Base-by-base conservation (phyloP, 64 coral and sea anemone genomes). In the Pocillopora verrucosa region DNA sequence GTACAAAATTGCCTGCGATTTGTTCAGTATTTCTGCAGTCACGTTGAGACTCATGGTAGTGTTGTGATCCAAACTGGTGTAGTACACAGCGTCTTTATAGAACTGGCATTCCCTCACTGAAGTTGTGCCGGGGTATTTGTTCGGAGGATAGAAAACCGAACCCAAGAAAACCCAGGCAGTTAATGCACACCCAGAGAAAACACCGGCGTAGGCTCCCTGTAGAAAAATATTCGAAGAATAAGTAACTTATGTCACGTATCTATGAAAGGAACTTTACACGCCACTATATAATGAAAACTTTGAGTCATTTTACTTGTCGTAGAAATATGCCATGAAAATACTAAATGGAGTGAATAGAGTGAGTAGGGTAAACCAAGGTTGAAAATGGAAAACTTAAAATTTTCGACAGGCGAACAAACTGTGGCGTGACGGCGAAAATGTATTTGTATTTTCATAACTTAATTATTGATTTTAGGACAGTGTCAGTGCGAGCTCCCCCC, bases 101-200 rank as follows among this genome's bases (percentile, higher is more conserved):
- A 81, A 67, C 19, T 79, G 51, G 36, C 94, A 95, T 11, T 88
- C 90, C 30, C 84, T 62, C 16, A 76, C 61, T 20, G 94, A 95
- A 10, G 61, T 59, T 24, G 59, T 79, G 22, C 94, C 94, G 3
- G 94, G 94, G 67, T 95, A 92, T 61, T 92, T 95, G 69, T 95
- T 95, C 11, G 94, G 94, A 5, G 89, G 86, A 35, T 89, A 78
- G 17, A 95, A 82, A 13, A 84, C 80, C 11, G 94, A 92, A 3
- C 94, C 94, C 70, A 95, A 14, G 69, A 95, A 95, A 4, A 95
- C 94, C 94, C 94, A 95, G 35, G 59, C 36, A 11, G 94, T 92
- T 20, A 92, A 60, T 17, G 68, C 78, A 1, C 86, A 86, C n/a
- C 90, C 90, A 24, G 73, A 61, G 25, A 95, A 95, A 59, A 95